These are phyloP conservation scores for Lanius ludovicianus DNA, from an alignment of 2,113 vertebrate species.

Conservation along the genomic window DNA sequence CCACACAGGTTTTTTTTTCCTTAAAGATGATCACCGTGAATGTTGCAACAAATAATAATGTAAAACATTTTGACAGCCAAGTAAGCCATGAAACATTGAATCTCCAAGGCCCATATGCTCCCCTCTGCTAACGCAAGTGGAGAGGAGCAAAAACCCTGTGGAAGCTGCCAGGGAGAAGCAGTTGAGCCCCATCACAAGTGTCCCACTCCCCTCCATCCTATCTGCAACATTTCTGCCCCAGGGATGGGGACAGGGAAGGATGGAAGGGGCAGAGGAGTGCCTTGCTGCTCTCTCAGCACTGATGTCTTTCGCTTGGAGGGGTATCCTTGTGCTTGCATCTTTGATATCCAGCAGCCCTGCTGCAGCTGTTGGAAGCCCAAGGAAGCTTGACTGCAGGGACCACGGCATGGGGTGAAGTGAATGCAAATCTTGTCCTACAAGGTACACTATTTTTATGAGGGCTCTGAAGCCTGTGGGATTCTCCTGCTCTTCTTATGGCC, in stretches of 20 bases:
- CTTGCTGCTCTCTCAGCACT: neutral
- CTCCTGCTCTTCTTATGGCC: neutral
- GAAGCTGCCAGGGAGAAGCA: neutral
- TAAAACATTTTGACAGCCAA: conserved; percentile 76
- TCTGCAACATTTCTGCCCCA: neutral
- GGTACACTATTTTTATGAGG: neutral
- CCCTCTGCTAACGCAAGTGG: conserved; percentile 28
- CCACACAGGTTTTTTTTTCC: conserved; percentile 61
- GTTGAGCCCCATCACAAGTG: neutral
- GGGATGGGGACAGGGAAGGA: neutral
- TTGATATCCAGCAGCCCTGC: neutral
- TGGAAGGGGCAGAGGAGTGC: neutral
- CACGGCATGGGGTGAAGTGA: neutral
- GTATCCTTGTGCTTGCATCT: neutral
- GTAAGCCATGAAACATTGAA: conserved; percentile 74
- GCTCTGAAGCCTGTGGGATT: neutral
- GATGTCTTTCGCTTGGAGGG: neutral
- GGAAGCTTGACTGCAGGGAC: neutral
- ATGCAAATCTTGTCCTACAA: neutral
- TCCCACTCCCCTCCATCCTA: neutral
- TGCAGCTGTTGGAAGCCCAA: neutral
- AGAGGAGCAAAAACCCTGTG: conserved; percentile 20
- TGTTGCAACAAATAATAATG: conserved; percentile 71
- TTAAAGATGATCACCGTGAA: conserved; percentile 77
- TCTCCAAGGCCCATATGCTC: conserved; percentile 65